These are phyloP conservation scores for Tinamus major DNA, from an alignment of 2,797 vertebrate species.

Conservation along the genomic window DNA sequence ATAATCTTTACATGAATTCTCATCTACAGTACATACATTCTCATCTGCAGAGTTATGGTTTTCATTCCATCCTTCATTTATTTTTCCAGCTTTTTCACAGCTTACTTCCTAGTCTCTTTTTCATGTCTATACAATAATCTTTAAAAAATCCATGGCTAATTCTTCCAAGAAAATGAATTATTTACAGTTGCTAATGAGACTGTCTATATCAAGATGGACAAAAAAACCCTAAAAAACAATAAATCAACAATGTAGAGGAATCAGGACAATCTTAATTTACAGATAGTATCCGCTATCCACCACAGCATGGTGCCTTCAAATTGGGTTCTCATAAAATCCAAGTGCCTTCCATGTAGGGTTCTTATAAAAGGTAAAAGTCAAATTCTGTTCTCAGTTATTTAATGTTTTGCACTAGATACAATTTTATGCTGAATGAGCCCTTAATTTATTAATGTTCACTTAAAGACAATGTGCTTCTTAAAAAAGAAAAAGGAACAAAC, in stretches of 20 bases:
- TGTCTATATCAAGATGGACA: neutral
- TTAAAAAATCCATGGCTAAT: neutral
- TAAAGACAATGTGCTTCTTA: neutral
- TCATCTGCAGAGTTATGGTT: neutral
- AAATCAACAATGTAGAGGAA: neutral
- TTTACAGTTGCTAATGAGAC: neutral
- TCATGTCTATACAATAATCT: neutral
- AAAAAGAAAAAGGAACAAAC: neutral
- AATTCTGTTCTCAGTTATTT: neutral
- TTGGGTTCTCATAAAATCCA: neutral
- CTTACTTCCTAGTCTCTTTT: neutral
- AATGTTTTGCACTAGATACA: neutral
- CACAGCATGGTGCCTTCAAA: neutral
- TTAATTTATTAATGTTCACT: neutral
- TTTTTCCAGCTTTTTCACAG: neutral
- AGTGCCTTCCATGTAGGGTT: neutral
- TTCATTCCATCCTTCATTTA: no score
- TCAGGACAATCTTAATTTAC: neutral
- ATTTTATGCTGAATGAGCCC: neutral
- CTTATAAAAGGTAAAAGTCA: neutral
- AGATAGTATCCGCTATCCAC: neutral
- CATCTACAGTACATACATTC: no score
- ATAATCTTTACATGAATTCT: neutral
- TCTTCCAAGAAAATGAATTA: neutral
- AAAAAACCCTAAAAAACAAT: neutral